Conservation (phyloP, 2,797 vertebrate genomes). For the Muraenolepis orangiensis region DNA sequence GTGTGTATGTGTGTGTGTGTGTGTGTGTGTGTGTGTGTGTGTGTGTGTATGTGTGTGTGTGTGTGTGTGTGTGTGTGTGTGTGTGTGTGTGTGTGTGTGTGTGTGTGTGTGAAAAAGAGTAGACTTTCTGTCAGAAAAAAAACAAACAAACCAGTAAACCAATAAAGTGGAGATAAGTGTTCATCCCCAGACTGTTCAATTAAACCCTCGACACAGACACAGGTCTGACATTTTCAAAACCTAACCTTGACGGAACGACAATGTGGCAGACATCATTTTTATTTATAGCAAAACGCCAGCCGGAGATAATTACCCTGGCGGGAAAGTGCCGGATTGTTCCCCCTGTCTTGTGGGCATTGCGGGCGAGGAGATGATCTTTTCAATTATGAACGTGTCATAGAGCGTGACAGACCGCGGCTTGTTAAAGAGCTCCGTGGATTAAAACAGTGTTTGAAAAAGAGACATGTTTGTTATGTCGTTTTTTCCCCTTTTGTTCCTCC, state of each 20-base stretch:
- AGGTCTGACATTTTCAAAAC: constrained; percentile 54
- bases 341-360: constrained; percentile 29
- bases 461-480: constrained; percentile 8
- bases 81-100: no score
- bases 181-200: constrained; percentile 35
- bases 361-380: constrained; percentile 46
- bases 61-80: no score
- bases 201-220: constrained; percentile 47
- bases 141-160: not conserved
- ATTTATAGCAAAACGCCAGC: constrained; percentile 44
- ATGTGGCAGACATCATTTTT: constrained; percentile 51
- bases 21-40: no score
- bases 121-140: not conserved
- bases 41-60: no score
- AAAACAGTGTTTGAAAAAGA: constrained; percentile 12
- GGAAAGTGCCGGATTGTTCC: constrained; percentile 28
- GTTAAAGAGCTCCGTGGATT: constrained; percentile 27
- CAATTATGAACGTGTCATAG: constrained; percentile 51
- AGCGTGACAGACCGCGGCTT: constrained; percentile 30
- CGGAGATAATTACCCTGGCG: constrained; percentile 25
- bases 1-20: no score
- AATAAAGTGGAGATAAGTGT: constrained; percentile 41
- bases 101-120: no score
- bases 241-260: constrained; percentile 54
- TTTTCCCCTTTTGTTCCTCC: not conserved